Base-by-base conservation (phyloP, 2,797 vertebrate species). In the Discoglossus pictus region DNA sequence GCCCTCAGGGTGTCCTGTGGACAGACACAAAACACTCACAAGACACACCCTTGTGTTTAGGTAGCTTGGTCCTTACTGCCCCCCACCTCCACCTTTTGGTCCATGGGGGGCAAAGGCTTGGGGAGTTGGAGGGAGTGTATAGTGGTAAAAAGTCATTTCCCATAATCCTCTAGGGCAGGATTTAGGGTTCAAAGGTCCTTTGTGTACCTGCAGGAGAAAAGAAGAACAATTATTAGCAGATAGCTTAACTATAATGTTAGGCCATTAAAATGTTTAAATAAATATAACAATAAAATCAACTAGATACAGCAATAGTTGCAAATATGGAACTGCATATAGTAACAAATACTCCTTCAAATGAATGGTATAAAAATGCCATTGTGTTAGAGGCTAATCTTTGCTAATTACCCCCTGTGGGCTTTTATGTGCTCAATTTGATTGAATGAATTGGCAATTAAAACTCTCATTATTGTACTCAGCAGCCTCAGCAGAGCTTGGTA, bases 1-100 rank as follows among this genome's bases (percentile, higher is more conserved):
- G 47, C 43, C 61, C 63, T 52, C 38, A 31, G 54, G 65, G 68
- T 46, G 21, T 51, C 65, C 52, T 59, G 68, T 47, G 64, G 61
- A 71, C 68, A 65, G 68, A 71, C 68, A 71, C 24, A 59, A 53
- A 65, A 71, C 68, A 71, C 68, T 71, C 68, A 71, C 68, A 71
- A 71, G 68, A 71, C 61, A 71, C 53, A 71, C 62, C 60, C 68
- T 71, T 71, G 68, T 64, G 68, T 71, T 71, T 71, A 71, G 68
- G 68, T 71, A 71, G 61, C 68, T 65, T 71, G 44, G 68, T 71
- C 62, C 68, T 58, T 71, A 36, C 61, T 65, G 61, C 61, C 35
- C 53, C 61, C 68, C 68, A 58, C 48, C 55, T 53, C 53, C 61
- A 64, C 53, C 38, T 42, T 53, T 65, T 71, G 68, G 68, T 65